A percentile compares a stretch with the other conserved stretches of the same genome.
phyloP scores from a whole-genome alignment of 2,888 invertebrate genomes.

The Tholera decimalis region DNA sequence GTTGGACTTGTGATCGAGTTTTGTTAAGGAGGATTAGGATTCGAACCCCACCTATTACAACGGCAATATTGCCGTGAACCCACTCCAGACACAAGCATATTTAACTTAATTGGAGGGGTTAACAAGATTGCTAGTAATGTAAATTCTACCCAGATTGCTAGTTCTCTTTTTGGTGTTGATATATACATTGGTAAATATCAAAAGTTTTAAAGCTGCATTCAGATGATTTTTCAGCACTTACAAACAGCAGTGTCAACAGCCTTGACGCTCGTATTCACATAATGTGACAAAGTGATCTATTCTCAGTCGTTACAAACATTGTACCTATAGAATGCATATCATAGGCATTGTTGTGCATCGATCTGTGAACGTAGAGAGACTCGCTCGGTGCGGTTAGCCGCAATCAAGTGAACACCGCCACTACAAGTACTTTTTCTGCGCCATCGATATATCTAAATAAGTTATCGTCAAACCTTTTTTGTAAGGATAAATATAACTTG shows the following conservation, averaged over 20 bases:
- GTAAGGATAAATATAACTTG: slow-evolving; percentile 43
- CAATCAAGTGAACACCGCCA: slow-evolving; percentile 60
- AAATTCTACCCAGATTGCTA: too few relatives aligned
- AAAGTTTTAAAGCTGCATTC: background rate
- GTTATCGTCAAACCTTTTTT: slow-evolving; percentile 57
- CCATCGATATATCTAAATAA: slow-evolving; percentile 60
- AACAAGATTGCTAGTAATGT: too few relatives aligned
- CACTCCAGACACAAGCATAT: too few relatives aligned
- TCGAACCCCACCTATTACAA: too few relatives aligned
- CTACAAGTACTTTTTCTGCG: slow-evolving; percentile 55
- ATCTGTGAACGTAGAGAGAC: slow-evolving; percentile 53
- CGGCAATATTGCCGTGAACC: too few relatives aligned
- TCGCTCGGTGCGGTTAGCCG: slow-evolving; percentile 59
- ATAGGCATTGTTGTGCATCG: slow-evolving; percentile 57
- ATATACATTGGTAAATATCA: background rate
- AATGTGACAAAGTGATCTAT: slow-evolving; percentile 12
- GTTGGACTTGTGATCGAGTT: too few relatives aligned
- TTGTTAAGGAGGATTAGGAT: too few relatives aligned
- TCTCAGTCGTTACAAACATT: slow-evolving; percentile 25
- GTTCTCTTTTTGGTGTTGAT: too few relatives aligned
- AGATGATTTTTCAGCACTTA: background rate
- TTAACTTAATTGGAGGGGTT: too few relatives aligned
- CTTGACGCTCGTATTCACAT: background rate
- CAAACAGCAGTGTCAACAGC: background rate
- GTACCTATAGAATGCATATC: slow-evolving; percentile 36